Evolutionary conservation across 2,113 vertebrate species (phyloP), one percentile per base, ranked within the genome.

Genomic region (Heterocephalus glaber): DNA sequence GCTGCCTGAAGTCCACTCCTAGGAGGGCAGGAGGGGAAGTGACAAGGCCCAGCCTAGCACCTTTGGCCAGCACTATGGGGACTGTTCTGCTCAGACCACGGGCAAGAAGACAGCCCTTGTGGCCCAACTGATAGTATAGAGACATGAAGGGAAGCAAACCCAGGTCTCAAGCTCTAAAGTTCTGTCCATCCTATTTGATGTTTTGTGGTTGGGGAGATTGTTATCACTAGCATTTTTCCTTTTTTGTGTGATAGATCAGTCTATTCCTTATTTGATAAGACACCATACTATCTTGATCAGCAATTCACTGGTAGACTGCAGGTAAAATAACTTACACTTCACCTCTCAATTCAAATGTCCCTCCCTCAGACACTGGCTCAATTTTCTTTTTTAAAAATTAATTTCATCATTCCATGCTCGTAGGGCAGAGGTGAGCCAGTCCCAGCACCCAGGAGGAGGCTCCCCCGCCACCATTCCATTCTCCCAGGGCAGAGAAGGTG

Each of bases 161-260:
- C 30, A 35, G 30, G 65, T 35, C 33, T 17, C 65, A 66, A n/a
- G 65, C 65, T 35, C 65, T 66, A 2, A 66, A 63, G 19, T 35
- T 72, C 94, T 81, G 49, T 91, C 33, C 19, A 47, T 79, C n/a
- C 63, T 80, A 2, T 80, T 87, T 95, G 65, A n/a, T 91, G 82
- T 93, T 49, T 86, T 83, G n/a, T 79, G 30, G 52, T 49, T 70
- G 68, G 76, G 52, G 81, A 44, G n/a, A 74, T 61, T 79, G 33
- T 77, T 63, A 38, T 4, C 65, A 76, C 20, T 47, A 76, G 86
- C 7, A 54, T 24, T 52, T 61, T 47, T 4, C 33, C 30, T 86
- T 82, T 44, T 28, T 58, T 60, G 7, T 13, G n/a, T 74, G 49
- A 35, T 52, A 38, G 22, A 9, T 60, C 35, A 19, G 38, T 44